A percentile compares a stretch with the other conserved stretches of the same genome.
These are phyloP conservation scores for Marronus borbonicus DNA, from an alignment of 2,888 invertebrate species.

Conservation along the genomic window DNA sequence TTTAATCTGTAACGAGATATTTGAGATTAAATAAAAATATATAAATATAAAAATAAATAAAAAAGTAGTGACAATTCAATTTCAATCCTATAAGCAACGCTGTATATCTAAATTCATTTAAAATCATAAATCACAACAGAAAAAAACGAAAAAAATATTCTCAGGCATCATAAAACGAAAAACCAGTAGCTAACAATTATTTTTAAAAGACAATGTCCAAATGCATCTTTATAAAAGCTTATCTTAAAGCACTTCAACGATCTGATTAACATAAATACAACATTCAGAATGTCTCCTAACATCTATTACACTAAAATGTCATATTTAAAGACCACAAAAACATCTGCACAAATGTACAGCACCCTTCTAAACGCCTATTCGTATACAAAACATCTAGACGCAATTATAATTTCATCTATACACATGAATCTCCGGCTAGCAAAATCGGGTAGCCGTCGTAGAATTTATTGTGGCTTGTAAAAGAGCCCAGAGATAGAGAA, in stretches of 20 bases:
- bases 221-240: conserved; percentile 25
- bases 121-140: too few species aligned
- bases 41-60: too few species aligned
- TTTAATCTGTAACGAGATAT: too few species aligned
- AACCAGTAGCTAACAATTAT: conserved; percentile 29
- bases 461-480: conserved; percentile 43
- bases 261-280: conserved; percentile 38
- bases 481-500: conserved; percentile 17
- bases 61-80: too few species aligned
- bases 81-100: too few species aligned
- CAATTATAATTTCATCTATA: conserved; percentile 40
- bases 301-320: conserved; percentile 36
- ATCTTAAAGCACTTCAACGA: conserved; percentile 3
- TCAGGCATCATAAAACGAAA: not conserved
- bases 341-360: conserved; percentile 21
- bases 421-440: conserved; percentile 4
- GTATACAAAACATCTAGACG: conserved; percentile 3
- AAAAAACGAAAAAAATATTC: too few species aligned
- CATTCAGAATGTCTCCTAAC: conserved; percentile 30
- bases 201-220: conserved; percentile 9
- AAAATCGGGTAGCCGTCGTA: conserved; percentile 35
- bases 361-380: conserved; percentile 5
- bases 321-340: conserved; percentile 33
- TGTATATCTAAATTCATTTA: too few species aligned
- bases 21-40: too few species aligned